Conservation (phyloP, 2,888 invertebrate genomes). For the Macrosoma leucophasiata region DNA sequence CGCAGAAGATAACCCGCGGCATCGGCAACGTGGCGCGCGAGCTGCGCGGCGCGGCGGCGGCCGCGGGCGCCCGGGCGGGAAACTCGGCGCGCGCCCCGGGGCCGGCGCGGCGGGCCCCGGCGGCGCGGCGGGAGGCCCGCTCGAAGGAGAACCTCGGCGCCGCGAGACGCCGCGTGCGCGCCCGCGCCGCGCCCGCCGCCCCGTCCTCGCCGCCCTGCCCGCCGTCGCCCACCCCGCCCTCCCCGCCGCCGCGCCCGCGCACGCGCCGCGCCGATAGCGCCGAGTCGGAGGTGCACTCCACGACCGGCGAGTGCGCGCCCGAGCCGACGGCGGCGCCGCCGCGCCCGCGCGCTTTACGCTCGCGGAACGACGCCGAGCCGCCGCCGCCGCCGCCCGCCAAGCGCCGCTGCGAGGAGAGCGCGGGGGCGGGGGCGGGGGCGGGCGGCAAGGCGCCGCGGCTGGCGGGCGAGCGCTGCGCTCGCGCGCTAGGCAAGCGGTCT, state of each 20-base stretch:
- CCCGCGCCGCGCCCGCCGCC: conserved; percentile 41
- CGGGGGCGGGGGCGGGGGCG: conserved; percentile 37
- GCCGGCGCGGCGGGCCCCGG: conserved; percentile 56
- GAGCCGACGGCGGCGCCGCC: conserved; percentile 24
- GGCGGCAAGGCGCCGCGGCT: conserved; percentile 22
- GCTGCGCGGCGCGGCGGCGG: conserved; percentile 31
- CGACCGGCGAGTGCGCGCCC: conserved; percentile 37
- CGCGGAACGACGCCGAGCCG: conserved; percentile 32
- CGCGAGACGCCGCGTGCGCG: conserved; percentile 47
- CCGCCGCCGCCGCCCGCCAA: conserved; percentile 23
- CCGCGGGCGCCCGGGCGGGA: conserved; percentile 48
- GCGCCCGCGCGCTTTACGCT: conserved; percentile 35
- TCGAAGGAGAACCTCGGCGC: conserved; percentile 66
- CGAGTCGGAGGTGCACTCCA: conserved; percentile 47
- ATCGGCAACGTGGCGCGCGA: conserved; percentile 30
- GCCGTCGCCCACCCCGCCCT: conserved; percentile 35
- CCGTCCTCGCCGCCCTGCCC: conserved; percentile 31
- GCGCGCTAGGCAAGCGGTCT: conserved; percentile 29
- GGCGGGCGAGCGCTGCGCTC: conserved; percentile 27
- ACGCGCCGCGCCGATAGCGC: conserved; percentile 37
- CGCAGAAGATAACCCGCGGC: conserved; percentile 31
- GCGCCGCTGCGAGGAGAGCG: conserved; percentile 44
- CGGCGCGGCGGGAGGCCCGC: conserved; percentile 54
- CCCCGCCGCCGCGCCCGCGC: conserved; percentile 31
- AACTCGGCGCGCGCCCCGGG: conserved; percentile 63